phyloP scores from a whole-genome alignment of 1,140 invertebrate genomes.

The Apis dorsata region DNA sequence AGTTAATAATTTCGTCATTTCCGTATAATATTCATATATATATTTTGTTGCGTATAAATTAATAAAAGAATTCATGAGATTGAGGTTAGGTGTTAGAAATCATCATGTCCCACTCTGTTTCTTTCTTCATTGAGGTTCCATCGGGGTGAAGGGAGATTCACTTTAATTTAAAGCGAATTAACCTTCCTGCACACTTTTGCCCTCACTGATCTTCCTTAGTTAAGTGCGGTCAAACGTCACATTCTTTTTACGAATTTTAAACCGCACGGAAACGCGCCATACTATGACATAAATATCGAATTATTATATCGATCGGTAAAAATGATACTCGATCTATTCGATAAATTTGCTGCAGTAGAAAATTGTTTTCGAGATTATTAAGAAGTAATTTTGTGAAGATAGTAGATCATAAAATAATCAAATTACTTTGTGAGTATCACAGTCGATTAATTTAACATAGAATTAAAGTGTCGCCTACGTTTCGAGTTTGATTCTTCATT shows the following conservation, averaged over 20 bases:
- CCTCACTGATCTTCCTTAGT: slow-evolving; percentile 41
- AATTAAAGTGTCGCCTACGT: neutral
- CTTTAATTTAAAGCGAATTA: slow-evolving; percentile 51
- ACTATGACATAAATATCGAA: neutral
- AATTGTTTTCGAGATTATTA: neutral
- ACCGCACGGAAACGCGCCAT: neutral
- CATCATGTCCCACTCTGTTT: neutral
- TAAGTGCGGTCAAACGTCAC: slow-evolving; percentile 11
- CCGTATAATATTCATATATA: neutral
- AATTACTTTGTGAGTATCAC: neutral
- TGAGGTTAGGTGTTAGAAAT: slow-evolving; percentile 32
- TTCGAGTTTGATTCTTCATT: neutral
- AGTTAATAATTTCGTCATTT: neutral
- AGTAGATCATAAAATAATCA: neutral
- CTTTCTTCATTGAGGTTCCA: neutral
- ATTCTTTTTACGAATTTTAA: slow-evolving; percentile 37
- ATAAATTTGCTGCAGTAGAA: neutral
- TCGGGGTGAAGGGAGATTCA: slow-evolving; percentile 7
- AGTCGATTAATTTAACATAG: neutral
- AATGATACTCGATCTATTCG: neutral
- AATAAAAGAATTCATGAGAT: slow-evolving; percentile 22
- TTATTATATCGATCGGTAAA: neutral
- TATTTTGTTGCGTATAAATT: too few species aligned
- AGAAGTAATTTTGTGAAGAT: neutral
- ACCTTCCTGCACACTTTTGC: slow-evolving; percentile 44